A percentile compares a stretch with the other conserved stretches of the same genome.
These are phyloP conservation scores for Chionodraco myersi DNA, from an alignment of 2,113 vertebrate species.

Conservation along the genomic window DNA sequence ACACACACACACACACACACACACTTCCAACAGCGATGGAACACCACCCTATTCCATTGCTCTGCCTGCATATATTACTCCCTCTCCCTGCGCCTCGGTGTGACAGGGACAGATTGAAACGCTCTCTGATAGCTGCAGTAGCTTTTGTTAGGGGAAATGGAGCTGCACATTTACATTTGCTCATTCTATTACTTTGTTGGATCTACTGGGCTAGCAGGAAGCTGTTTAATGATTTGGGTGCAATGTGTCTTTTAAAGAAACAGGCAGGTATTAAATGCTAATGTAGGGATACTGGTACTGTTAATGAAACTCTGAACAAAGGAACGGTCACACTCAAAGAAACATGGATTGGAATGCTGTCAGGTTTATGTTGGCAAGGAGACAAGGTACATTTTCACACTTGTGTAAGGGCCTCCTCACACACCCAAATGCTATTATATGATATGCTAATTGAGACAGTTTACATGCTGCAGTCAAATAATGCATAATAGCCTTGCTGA, in stretches of 20 bases:
- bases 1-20: slow-evolving; percentile 19
- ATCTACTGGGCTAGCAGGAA: slow-evolving; percentile 61
- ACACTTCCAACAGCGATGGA: slow-evolving; percentile 23
- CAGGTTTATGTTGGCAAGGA: slow-evolving; percentile 21
- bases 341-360: slow-evolving; percentile 28
- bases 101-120: slow-evolving; percentile 71
- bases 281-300: slow-evolving; percentile 5
- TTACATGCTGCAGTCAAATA: slow-evolving; percentile 16
- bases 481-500: background rate
- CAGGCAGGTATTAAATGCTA: slow-evolving; percentile 59
- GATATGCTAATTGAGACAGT: slow-evolving; percentile 27
- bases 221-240: slow-evolving; percentile 60
- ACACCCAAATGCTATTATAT: slow-evolving; percentile 23
- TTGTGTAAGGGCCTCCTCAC: slow-evolving; percentile 29
- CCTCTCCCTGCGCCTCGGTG: slow-evolving; percentile 22
- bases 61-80: slow-evolving; percentile 57
- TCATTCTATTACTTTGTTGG: slow-evolving; percentile 78
- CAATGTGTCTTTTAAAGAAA: slow-evolving; percentile 63
- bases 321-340: slow-evolving; percentile 32
- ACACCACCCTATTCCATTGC: slow-evolving; percentile 57
- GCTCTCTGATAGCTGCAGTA: slow-evolving; percentile 56
- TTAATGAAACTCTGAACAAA: slow-evolving; percentile 35
- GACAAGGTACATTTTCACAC: slow-evolving; percentile 49
- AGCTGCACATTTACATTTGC: slow-evolving; percentile 79
- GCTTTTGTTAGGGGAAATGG: slow-evolving; percentile 74